A percentile compares a stretch with the other conserved stretches of the same genome.
phyloP scores from a whole-genome alignment of 2,888 invertebrate species.

The Dicycla oo region DNA sequence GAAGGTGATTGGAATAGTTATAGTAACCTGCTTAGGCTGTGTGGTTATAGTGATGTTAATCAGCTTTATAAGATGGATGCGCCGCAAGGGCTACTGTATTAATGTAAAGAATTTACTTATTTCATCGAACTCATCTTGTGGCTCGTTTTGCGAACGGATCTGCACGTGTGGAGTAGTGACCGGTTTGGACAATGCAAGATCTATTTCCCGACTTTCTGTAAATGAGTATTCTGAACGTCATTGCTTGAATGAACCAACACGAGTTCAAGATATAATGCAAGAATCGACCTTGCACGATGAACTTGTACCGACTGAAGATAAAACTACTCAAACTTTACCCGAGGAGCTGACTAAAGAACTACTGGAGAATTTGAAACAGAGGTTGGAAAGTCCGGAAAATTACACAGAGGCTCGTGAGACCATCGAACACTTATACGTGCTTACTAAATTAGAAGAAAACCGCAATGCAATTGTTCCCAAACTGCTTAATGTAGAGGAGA shows the following conservation, averaged over 20 bases:
- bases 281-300: slow-evolving; percentile 79
- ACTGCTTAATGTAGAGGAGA: slow-evolving; percentile 81
- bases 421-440: slow-evolving; percentile 94
- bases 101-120: slow-evolving; percentile 82
- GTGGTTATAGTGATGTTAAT: slow-evolving; percentile 89
- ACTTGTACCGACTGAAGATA: slow-evolving; percentile 87
- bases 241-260: slow-evolving; percentile 88
- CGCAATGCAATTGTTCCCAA: slow-evolving; percentile 87
- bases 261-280: slow-evolving; percentile 83
- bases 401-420: slow-evolving; percentile 94
- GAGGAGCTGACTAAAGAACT: slow-evolving; percentile 94
- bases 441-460: slow-evolving; percentile 93
- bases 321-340: slow-evolving; percentile 93
- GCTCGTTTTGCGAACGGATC: slow-evolving; percentile 80
- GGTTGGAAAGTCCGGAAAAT: slow-evolving; percentile 93
- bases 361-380: slow-evolving; percentile 92
- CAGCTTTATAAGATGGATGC: slow-evolving; percentile 90
- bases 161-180: slow-evolving; percentile 83
- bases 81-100: slow-evolving; percentile 89
- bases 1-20: slow-evolving; percentile 87
- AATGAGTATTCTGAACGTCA: slow-evolving; percentile 92
- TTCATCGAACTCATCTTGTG: slow-evolving; percentile 82
- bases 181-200: slow-evolving; percentile 90
- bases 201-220: slow-evolving; percentile 91
- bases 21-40: slow-evolving; percentile 88